These are phyloP conservation scores for Campylorhamphus procurvoides DNA, from an alignment of 2,113 vertebrate genomes.

Conservation along the genomic window DNA sequence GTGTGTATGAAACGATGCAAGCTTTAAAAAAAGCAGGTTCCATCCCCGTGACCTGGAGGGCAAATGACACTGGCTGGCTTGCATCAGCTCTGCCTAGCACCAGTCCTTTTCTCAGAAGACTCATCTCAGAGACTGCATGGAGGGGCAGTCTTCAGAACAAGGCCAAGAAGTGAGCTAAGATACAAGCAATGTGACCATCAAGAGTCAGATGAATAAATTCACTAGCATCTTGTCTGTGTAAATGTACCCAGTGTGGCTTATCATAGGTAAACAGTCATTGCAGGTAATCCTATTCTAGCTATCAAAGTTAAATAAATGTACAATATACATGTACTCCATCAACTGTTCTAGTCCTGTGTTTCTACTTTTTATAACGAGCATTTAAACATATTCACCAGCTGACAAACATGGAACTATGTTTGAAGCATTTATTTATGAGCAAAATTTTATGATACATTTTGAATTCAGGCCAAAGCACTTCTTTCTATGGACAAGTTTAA, in stretches of 20 bases:
- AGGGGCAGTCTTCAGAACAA: not conserved
- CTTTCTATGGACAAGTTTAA: not conserved
- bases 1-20: not conserved
- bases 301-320: not conserved
- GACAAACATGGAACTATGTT: not conserved
- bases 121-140: not conserved
- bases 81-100: not conserved
- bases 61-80: not conserved
- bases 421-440: not conserved
- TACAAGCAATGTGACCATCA: not conserved
- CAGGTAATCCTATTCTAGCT: not conserved
- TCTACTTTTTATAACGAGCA: not conserved
- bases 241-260: not conserved
- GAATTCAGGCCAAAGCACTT: not conserved
- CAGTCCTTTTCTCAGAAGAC: not conserved
- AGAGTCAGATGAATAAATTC: not conserved
- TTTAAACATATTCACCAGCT: not conserved
- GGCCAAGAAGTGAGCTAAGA: not conserved
- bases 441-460: not conserved
- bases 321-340: not conserved
- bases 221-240: not conserved
- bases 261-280: not conserved
- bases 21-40: not conserved
- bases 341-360: not conserved
- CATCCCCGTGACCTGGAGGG: not conserved